Evolutionary conservation across 2,797 vertebrate species (phyloP).

Genomic region (Austrolebias charrua): DNA sequence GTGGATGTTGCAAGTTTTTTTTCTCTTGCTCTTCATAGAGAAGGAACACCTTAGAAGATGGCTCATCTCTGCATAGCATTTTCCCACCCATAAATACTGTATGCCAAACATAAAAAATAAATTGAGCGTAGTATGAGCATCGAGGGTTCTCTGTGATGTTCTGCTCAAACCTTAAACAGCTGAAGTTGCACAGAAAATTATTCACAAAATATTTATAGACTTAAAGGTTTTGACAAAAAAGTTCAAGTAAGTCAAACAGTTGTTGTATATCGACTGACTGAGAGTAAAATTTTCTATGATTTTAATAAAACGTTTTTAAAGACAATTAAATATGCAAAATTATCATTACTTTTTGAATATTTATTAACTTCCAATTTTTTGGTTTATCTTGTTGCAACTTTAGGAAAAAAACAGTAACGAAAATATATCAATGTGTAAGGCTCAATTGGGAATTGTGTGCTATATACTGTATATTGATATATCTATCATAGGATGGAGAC

Average conservation of each 20-base stretch:
- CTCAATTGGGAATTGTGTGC: too few relatives aligned
- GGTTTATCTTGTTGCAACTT: too few relatives aligned
- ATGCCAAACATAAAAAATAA: constrained; percentile 40
- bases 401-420: too few relatives aligned
- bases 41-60: constrained; percentile 31
- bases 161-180: constrained; percentile 23
- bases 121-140: constrained; percentile 18
- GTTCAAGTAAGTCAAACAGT: constrained; percentile 11
- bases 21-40: not conserved
- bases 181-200: constrained; percentile 18
- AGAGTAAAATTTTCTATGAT: constrained; percentile 5
- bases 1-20: constrained; percentile 25
- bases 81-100: constrained; percentile 52
- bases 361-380: too few relatives aligned
- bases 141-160: constrained; percentile 15
- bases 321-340: too few relatives aligned
- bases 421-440: too few relatives aligned
- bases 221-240: constrained; percentile 8
- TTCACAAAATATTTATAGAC: constrained; percentile 9
- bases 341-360: too few relatives aligned
- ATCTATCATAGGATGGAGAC: too few relatives aligned
- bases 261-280: constrained; percentile 4
- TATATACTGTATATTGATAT: too few relatives aligned
- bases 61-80: constrained; percentile 35
- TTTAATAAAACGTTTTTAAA: not conserved